Evolutionary conservation across 2,888 invertebrate genomes (phyloP).

Genomic region (Spodoptera littoralis): DNA sequence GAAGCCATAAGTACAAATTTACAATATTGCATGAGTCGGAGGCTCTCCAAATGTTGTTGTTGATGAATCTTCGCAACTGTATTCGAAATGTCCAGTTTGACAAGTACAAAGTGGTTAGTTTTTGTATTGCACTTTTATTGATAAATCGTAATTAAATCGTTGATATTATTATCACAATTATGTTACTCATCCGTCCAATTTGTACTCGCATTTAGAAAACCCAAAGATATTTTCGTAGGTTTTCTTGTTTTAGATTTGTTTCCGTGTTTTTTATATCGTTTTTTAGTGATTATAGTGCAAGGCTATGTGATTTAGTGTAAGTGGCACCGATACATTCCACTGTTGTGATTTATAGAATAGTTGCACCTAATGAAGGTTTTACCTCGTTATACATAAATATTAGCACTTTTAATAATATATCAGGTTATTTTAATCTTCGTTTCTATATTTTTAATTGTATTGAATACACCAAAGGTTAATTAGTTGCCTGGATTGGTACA

Average conservation of each 20-base stretch:
- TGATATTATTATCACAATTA: slow-evolving; percentile 31
- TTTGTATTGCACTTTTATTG: slow-evolving; percentile 42
- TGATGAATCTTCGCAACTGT: slow-evolving; percentile 5
- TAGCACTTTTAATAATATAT: slow-evolving; percentile 57
- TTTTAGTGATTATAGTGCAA: slow-evolving; percentile 68
- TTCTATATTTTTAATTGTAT: slow-evolving; percentile 62
- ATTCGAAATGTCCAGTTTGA: slow-evolving; percentile 44
- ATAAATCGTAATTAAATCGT: slow-evolving; percentile 52
- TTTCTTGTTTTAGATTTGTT: slow-evolving; percentile 64
- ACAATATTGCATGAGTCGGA: slow-evolving; percentile 33
- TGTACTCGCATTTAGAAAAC: slow-evolving; percentile 73
- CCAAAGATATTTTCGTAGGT: slow-evolving; percentile 78
- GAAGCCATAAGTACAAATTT: slow-evolving; percentile 61
- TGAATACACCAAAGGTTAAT: slow-evolving; percentile 68
- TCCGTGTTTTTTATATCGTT: slow-evolving; percentile 61
- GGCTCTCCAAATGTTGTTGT: neutral
- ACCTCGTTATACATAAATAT: slow-evolving; percentile 48
- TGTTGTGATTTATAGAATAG: slow-evolving; percentile 84
- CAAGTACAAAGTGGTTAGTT: slow-evolving; percentile 49
- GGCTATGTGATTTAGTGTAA: slow-evolving; percentile 86
- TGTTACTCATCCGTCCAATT: slow-evolving; percentile 54
- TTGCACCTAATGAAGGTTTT: slow-evolving; percentile 66
- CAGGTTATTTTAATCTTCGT: slow-evolving; percentile 56
- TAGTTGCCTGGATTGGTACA: slow-evolving; percentile 50
- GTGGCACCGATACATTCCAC: slow-evolving; percentile 84